These are phyloP conservation scores for Leptopterna dolabrata DNA, from an alignment of 2,888 invertebrate genomes.

Conservation along the genomic window DNA sequence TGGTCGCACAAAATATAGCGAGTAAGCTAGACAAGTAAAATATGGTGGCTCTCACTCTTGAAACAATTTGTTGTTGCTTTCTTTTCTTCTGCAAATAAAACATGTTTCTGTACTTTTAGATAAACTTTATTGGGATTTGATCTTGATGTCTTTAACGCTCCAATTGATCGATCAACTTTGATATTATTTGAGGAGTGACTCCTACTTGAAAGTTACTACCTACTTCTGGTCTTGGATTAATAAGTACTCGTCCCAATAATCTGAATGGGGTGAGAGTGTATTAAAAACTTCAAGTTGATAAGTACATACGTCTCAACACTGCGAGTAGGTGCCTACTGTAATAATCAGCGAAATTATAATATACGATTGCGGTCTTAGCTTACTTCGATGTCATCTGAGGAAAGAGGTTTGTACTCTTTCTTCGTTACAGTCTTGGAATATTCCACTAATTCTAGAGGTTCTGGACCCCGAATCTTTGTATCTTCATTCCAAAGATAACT, in stretches of 20 bases:
- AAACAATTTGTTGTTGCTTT: neutral
- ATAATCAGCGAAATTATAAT: neutral
- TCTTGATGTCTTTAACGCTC: too few relatives aligned
- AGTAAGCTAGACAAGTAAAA: neutral
- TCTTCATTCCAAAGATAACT: constrained; percentile 44
- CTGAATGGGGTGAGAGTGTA: too few relatives aligned
- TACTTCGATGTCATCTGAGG: neutral
- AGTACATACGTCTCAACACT: too few relatives aligned
- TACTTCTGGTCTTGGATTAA: too few relatives aligned
- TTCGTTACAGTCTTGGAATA: neutral
- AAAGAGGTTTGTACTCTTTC: neutral
- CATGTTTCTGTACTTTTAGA: neutral
- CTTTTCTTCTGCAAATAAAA: neutral
- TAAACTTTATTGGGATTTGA: neutral
- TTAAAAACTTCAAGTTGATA: too few relatives aligned
- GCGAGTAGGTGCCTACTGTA: too few relatives aligned
- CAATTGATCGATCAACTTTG: too few relatives aligned
- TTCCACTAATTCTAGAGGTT: neutral
- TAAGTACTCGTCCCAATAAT: too few relatives aligned
- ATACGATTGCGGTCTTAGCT: neutral
- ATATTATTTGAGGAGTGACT: too few relatives aligned
- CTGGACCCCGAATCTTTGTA: neutral
- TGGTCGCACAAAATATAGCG: neutral
- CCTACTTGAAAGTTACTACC: too few relatives aligned
- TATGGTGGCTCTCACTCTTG: neutral